Base-by-base conservation (phyloP, 2,888 invertebrate genomes). In the Saturnia japonica region DNA sequence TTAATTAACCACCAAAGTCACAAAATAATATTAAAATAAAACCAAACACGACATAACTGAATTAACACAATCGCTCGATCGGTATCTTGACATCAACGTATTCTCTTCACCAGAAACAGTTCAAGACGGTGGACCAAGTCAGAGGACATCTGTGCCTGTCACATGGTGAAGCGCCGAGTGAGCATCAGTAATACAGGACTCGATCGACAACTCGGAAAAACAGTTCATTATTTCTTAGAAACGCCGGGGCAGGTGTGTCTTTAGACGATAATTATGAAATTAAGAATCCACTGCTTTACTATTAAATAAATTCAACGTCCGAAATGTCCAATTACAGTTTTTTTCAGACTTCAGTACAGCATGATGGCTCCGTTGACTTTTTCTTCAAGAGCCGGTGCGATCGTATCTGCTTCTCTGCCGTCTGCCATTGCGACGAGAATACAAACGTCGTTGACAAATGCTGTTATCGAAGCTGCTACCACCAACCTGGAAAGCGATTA, bases 321-420 rank as follows among this genome's bases (percentile, higher is more conserved):
- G n/a, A 57, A 25, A 25, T 57, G 57, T 25, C 57, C 22, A 25
- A 25, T 22, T 57, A 16, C 14, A 22, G 1, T 4, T 25, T 57
- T n/a, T 22, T 22, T 47, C 4, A 54, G 11, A 1, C 72, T 67
- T 66, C 54, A 97, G 84, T 97, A 97, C 76, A 97, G 91, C 97
- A 97, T 97, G 82, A 98, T 97, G 82, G 97, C 97, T 72, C 97
- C 97, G 77, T 97, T 97, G 73, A 96, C 95, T 87, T 97, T 97
- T 86, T 97, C 97, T 82, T 97, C 96, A 70, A 96, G 91, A 67
- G 96, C 96, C 42, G 96, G 97, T 74, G 95, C 95, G 47, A 95
- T 94, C 62, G 95, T 95, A 84, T 95, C 96, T 16, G 94, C 91
- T 77, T 96, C 96, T 34, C 95, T 92, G 0, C 91, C 94, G 81